phyloP scores from a whole-genome alignment of 2,797 vertebrate genomes.

The Limosa lapponica region DNA sequence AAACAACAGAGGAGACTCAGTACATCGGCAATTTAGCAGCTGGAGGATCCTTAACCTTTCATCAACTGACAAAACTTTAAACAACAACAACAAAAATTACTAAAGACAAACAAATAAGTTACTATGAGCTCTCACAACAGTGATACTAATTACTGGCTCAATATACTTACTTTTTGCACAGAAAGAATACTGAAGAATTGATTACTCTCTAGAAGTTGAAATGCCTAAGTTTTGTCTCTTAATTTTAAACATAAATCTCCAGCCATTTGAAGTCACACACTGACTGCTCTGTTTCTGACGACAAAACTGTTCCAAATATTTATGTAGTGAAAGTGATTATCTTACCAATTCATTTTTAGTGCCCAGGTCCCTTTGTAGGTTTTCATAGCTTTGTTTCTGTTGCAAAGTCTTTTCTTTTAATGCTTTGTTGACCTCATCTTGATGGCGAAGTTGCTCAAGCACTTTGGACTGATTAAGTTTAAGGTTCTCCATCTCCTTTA shows the following conservation, averaged over 20 bases:
- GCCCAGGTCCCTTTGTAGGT: slow-evolving; percentile 80
- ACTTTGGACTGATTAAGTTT: slow-evolving; percentile 75
- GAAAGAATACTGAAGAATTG: not conserved
- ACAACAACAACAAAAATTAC: not conserved
- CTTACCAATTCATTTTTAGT: slow-evolving; percentile 87
- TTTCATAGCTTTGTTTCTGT: slow-evolving; percentile 75
- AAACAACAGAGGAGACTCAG: not conserved
- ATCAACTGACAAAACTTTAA: not conserved
- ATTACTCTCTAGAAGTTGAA: not conserved
- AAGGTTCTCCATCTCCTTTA: slow-evolving; percentile 77
- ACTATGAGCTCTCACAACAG: not conserved
- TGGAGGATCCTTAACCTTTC: not conserved
- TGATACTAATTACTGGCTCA: not conserved
- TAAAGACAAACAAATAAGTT: not conserved
- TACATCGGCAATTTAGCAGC: not conserved
- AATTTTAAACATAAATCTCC: not conserved
- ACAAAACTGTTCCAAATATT: not conserved
- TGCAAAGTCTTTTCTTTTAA: slow-evolving; percentile 76
- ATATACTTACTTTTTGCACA: not conserved
- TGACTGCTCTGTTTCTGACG: not conserved
- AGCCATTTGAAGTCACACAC: not conserved
- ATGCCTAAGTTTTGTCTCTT: not conserved
- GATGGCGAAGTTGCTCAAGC: slow-evolving; percentile 76
- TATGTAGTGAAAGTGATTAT: not conserved
- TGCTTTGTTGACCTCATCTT: slow-evolving; percentile 78